Percentiles rank a stretch among this genome's conserved stretches.
phyloP scores from a whole-genome alignment of 2,888 invertebrate species.

The Cephonodes hylas region DNA sequence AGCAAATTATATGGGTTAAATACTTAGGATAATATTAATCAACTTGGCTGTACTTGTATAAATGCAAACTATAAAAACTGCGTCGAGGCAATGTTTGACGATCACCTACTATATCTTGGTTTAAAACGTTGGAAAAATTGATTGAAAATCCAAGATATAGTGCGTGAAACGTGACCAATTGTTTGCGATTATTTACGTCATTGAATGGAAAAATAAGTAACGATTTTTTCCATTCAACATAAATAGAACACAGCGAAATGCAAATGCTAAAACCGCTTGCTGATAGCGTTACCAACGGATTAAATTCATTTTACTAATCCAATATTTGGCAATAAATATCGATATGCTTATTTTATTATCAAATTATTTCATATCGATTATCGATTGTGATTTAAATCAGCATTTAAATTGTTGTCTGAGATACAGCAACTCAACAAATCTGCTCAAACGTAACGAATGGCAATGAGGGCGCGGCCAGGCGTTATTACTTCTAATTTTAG shows the following conservation, averaged over 20 bases:
- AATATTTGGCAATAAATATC: too few species aligned
- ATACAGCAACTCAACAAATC: not conserved
- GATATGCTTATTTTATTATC: too few species aligned
- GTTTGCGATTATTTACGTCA: conserved; percentile 43
- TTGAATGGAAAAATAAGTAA: conserved; percentile 36
- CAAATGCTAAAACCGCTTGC: not conserved
- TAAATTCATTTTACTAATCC: not conserved
- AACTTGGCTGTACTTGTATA: conserved; percentile 73
- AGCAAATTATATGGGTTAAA: conserved; percentile 50
- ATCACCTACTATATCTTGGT: conserved; percentile 34
- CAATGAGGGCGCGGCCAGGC: not conserved
- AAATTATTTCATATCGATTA: too few species aligned
- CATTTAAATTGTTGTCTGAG: not conserved
- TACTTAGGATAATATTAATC: conserved; percentile 35
- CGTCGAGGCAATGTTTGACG: not conserved
- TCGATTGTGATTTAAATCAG: too few species aligned
- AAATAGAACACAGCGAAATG: not conserved
- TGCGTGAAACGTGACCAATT: conserved; percentile 28
- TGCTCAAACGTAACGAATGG: not conserved
- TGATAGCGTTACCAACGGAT: not conserved
- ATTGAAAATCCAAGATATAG: conserved; percentile 35
- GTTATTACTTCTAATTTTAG: not conserved
- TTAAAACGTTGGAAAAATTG: conserved; percentile 15
- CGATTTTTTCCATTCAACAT: conserved; percentile 27
- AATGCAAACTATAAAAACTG: conserved; percentile 21